phyloP scores from a whole-genome alignment of 1,140 invertebrate species.

The Anoplophora glabripennis region DNA sequence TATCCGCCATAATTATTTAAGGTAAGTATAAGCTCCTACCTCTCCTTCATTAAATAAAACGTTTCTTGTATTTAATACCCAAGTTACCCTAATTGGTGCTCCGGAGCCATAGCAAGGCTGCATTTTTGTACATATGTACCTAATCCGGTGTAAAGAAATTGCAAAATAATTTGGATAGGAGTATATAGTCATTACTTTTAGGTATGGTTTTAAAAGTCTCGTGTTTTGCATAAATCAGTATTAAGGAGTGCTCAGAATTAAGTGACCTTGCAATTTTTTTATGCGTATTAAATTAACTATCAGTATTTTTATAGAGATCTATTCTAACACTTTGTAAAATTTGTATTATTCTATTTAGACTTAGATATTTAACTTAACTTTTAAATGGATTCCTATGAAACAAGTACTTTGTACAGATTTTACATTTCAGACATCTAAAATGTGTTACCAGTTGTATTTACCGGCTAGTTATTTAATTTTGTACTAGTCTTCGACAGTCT shows the following conservation, averaged over 20 bases:
- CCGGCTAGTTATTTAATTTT: constrained; percentile 35
- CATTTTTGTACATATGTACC: constrained; percentile 3
- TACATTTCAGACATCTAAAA: not conserved
- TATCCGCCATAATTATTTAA: constrained; percentile 34
- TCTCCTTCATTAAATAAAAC: constrained; percentile 5
- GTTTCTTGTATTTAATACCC: not conserved
- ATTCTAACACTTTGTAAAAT: not conserved
- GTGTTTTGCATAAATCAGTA: not conserved
- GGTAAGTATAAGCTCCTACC: constrained; percentile 28
- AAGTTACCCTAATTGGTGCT: constrained; percentile 13
- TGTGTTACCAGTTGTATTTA: constrained; percentile 24
- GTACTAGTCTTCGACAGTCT: constrained; percentile 44
- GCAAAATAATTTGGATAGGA: not conserved
- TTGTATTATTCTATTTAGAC: not conserved
- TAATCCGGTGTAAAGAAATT: not conserved
- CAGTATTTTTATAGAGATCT: too few species aligned
- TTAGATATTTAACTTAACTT: constrained; percentile 8
- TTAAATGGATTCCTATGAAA: constrained; percentile 12
- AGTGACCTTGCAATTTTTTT: too few species aligned
- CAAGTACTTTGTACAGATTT: constrained; percentile 20
- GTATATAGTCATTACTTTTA: not conserved
- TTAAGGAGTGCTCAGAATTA: not conserved
- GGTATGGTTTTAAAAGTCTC: not conserved
- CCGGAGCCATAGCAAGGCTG: not conserved
- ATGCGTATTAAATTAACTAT: too few species aligned